Conservation (phyloP, 1,140 invertebrate species). For the Drosophila seguyi region DNA sequence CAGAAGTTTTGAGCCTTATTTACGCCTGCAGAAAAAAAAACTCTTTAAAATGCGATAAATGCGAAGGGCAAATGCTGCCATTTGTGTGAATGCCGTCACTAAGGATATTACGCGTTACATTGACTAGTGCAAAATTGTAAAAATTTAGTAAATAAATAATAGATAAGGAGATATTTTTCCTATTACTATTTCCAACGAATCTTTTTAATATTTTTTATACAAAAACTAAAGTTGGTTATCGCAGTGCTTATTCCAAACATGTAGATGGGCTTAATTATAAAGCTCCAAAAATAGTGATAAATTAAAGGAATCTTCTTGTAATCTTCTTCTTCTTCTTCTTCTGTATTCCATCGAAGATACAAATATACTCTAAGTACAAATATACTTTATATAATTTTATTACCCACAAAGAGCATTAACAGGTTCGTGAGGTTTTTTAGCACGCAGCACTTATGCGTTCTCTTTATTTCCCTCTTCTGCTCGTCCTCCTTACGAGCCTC, state of each 20-base stretch:
- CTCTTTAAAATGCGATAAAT: conserved; percentile 4
- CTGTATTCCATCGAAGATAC: background rate
- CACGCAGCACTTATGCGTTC: conserved; percentile 9
- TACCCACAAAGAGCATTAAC: conserved; percentile 7
- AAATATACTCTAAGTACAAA: background rate
- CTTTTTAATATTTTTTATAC: no score
- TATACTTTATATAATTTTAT: background rate
- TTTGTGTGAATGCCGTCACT: conserved; percentile 4
- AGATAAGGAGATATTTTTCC: no score
- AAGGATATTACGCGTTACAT: no score
- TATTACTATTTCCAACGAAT: no score
- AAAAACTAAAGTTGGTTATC: background rate
- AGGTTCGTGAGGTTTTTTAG: conserved; percentile 2
- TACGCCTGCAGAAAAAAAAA: conserved; percentile 17
- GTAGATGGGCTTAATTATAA: background rate
- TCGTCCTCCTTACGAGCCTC: conserved; percentile 17
- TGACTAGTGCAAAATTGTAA: no score
- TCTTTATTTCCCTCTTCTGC: conserved; percentile 26
- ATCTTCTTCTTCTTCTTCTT: background rate
- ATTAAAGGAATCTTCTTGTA: background rate
- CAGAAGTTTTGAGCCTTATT: conserved; percentile 41
- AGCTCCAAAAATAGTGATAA: no score
- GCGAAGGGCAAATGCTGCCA: conserved; percentile 1
- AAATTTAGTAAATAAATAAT: background rate
- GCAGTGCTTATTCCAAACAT: background rate